These are phyloP conservation scores for Volucella zonaria DNA, from an alignment of 2,888 invertebrate species.

Conservation along the genomic window DNA sequence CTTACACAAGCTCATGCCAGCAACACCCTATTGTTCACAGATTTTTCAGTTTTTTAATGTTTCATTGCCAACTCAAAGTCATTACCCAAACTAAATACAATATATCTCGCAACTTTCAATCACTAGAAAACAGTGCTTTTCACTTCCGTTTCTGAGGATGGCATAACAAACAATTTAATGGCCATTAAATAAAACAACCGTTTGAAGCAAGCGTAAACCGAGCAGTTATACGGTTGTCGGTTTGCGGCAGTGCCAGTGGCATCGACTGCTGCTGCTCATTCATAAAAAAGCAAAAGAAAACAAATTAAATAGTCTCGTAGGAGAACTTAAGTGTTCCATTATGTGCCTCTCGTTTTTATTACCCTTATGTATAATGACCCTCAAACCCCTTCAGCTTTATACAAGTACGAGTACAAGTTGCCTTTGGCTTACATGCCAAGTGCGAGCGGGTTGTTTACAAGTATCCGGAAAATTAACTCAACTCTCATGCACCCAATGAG, in stretches of 20 bases:
- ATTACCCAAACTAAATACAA: conserved; percentile 4
- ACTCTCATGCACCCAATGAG: conserved; percentile 27
- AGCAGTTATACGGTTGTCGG: conserved; percentile 10
- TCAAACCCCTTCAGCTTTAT: conserved; percentile 62
- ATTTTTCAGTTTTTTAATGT: no score
- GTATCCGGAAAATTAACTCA: conserved; percentile 65
- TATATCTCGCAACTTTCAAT: neutral
- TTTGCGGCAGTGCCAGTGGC: no score
- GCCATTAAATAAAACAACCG: conserved; percentile 63
- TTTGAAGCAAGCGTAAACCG: conserved; percentile 51
- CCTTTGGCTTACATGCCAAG: conserved; percentile 50
- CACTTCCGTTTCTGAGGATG: conserved; percentile 36
- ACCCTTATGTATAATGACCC: conserved; percentile 66
- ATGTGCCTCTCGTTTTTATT: conserved; percentile 59
- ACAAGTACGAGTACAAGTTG: conserved; percentile 31
- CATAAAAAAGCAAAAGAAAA: conserved; percentile 22
- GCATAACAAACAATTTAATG: conserved; percentile 52
- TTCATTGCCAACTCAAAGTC: neutral
- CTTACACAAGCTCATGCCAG: no score
- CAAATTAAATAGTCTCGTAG: conserved; percentile 67
- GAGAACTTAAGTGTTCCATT: conserved; percentile 67
- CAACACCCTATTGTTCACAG: no score
- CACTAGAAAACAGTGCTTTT: conserved; percentile 24
- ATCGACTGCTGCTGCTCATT: conserved; percentile 5
- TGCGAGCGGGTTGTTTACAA: conserved; percentile 65